These are phyloP conservation scores for Threskiornis aethiopicus DNA, from an alignment of 2,797 vertebrate genomes.

Conservation along the genomic window DNA sequence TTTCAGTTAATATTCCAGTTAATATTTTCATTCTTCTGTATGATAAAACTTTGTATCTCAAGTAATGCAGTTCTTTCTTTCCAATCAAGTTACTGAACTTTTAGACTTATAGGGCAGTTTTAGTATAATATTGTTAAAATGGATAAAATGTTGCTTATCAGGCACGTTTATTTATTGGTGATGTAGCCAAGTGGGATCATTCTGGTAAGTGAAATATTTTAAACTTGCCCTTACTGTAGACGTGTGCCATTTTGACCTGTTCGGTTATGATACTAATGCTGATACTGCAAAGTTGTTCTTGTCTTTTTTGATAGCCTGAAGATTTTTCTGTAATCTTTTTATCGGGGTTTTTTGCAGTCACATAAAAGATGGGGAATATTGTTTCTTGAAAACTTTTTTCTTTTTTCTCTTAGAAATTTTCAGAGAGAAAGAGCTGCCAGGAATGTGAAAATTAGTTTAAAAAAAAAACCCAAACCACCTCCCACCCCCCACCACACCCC, in stretches of 20 bases:
- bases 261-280: neutral
- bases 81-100: neutral
- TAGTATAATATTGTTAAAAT: neutral
- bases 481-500: rapidly evolving
- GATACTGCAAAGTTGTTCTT: neutral
- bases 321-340: neutral
- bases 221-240: neutral
- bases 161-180: neutral
- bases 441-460: neutral
- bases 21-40: neutral
- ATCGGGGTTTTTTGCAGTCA: neutral
- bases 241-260: neutral
- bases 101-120: neutral
- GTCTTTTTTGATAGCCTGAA: neutral
- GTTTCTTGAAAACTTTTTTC: neutral
- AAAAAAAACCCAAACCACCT: neutral
- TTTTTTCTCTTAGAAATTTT: neutral
- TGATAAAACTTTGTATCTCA: neutral
- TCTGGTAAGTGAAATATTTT: neutral
- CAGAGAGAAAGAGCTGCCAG: neutral
- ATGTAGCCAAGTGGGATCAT: neutral
- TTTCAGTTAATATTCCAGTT: neutral
- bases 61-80: neutral
- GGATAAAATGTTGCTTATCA: neutral
- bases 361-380: neutral